Base-by-base conservation (phyloP, 2,797 vertebrate species). In the Acrossocheilus fasciatus region DNA sequence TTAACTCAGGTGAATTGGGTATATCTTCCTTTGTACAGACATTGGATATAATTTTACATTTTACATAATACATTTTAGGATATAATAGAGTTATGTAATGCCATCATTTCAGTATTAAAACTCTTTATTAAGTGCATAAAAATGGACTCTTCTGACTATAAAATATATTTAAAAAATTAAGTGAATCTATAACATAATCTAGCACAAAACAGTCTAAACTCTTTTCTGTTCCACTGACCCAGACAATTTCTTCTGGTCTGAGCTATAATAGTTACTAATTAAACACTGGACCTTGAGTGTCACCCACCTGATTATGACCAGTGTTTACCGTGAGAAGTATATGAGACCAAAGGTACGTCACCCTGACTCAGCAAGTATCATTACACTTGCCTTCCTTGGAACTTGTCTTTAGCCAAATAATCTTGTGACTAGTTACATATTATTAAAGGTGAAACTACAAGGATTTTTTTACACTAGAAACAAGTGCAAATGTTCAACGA, bases 261-360 rank as follows among this genome's bases (percentile, higher is more conserved):
- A 50, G 26, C 11, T 50, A 39, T 69, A 69, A 69, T 36, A 69
- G 66, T 81, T 66, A 81, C 41, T 86, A 18, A 68, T 81, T 81
- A 81, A 30, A 59, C 57, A 52, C n/a, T 30, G 70, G 43, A 81
- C 77, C 57, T 81, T 81, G 57, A 50, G 52, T 11, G 0, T 47
- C 36, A 6, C 10, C 34, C 69, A 68, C 45, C 1, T n/a, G 41
- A 57, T 73, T 72, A 73, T 59, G 5, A 73, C 36, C 66, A 18
- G 64, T 34, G 52, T 78, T 15, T 70, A 17, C n/a, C 62, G 4
- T 2, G 10, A 52, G 34, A 41, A 74, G 59, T 62, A 30, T 36
- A 64, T 20, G 72, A 15, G 94, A 84, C 52, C 92, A 94, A 95
- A 95, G 92, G 94, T 94, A n/a, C 64, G 10, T 90, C 70, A 17